phyloP scores from a whole-genome alignment of 2,113 vertebrate species.

The Ovibos moschatus region DNA sequence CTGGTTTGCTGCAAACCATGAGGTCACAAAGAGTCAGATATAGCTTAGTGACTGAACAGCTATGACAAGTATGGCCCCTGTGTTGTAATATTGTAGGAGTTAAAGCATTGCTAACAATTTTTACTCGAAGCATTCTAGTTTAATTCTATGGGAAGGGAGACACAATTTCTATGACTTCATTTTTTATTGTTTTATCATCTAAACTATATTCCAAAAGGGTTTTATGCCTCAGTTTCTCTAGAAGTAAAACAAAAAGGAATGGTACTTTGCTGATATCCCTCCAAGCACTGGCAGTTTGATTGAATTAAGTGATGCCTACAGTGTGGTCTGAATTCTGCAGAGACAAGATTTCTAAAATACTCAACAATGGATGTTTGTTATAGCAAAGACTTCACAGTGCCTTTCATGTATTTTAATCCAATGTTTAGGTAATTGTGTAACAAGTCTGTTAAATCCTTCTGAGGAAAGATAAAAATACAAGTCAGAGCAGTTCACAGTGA shows the following conservation, averaged over 20 bases:
- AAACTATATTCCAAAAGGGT: background rate
- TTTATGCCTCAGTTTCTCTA: background rate
- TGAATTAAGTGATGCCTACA: background rate
- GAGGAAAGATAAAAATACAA: conserved; percentile 19
- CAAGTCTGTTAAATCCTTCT: background rate
- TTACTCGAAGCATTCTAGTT: background rate
- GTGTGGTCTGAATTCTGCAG: background rate
- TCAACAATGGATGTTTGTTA: background rate
- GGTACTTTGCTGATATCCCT: background rate
- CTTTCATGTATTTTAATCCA: conserved; percentile 32
- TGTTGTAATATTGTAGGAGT: background rate
- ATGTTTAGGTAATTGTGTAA: conserved; percentile 1
- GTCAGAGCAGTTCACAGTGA: background rate
- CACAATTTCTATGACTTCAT: background rate
- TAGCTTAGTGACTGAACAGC: background rate
- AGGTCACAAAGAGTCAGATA: background rate
- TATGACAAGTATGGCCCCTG: background rate
- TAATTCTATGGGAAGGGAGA: background rate
- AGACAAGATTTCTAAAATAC: conserved; percentile 11
- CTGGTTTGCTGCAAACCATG: background rate
- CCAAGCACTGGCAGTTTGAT: background rate
- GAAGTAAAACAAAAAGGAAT: background rate
- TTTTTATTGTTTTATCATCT: background rate
- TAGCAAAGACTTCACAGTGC: background rate
- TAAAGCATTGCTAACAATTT: background rate